Conservation (phyloP, 1,140 invertebrate genomes). For the Bactericera cockerelli region DNA sequence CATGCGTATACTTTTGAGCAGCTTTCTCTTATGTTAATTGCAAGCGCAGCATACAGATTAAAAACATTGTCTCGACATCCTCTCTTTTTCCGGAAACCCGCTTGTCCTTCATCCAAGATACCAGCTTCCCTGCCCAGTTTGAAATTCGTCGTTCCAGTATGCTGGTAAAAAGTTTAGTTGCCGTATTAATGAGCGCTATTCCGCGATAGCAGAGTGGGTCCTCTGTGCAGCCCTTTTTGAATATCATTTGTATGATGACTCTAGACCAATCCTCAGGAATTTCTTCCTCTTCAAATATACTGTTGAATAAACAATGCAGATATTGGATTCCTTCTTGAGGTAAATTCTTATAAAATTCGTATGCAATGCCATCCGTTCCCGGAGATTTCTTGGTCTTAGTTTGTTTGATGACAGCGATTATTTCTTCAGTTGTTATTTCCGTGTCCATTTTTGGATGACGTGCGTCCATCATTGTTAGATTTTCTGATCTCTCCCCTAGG, state of each 20-base stretch:
- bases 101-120: not conserved
- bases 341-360: not conserved
- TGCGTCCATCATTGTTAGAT: too few species aligned
- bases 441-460: too few species aligned
- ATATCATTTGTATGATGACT: not conserved
- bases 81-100: not conserved
- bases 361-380: not conserved
- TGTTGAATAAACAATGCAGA: not conserved
- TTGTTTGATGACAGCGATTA: too few species aligned
- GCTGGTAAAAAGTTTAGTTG: not conserved
- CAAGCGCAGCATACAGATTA: not conserved
- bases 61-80: not conserved
- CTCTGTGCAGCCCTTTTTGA: not conserved
- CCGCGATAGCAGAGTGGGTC: not conserved
- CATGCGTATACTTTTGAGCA: not conserved
- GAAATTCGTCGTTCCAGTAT: not conserved
- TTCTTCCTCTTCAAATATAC: not conserved
- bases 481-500: too few species aligned
- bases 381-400: not conserved
- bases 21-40: not conserved
- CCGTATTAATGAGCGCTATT: not conserved
- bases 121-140: not conserved
- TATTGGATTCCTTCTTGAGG: not conserved
- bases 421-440: too few species aligned
- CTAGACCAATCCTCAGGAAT: not conserved